These are phyloP conservation scores for Cervus canadensis DNA, from an alignment of 2,113 vertebrate genomes.

Conservation along the genomic window DNA sequence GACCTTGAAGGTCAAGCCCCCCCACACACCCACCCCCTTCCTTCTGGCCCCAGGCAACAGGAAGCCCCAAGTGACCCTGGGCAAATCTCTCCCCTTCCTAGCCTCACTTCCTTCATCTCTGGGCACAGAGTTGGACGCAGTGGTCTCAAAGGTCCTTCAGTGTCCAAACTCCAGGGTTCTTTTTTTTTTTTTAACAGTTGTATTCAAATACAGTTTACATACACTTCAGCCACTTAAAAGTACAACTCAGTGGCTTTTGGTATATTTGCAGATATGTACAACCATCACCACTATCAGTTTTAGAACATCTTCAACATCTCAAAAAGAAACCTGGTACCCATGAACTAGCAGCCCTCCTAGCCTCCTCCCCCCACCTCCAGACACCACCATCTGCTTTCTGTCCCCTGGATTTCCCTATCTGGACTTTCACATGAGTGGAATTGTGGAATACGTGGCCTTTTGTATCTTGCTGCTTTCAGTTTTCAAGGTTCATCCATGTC, in stretches of 20 bases:
- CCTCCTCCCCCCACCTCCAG: fast-evolving
- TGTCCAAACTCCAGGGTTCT: neutral
- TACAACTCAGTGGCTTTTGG: neutral
- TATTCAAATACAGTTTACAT: neutral
- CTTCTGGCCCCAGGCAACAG: neutral
- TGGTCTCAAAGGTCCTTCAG: neutral
- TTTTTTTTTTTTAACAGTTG: neutral
- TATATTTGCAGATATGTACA: neutral
- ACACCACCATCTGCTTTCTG: neutral
- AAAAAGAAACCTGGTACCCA: neutral
- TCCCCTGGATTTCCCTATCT: neutral
- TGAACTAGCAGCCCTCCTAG: neutral
- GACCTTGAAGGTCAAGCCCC: neutral
- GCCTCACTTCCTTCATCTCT: neutral
- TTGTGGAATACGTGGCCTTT: neutral
- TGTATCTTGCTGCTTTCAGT: neutral
- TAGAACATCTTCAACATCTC: neutral
- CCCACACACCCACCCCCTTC: too few species aligned
- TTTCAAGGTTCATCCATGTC: neutral
- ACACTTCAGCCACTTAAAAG: neutral
- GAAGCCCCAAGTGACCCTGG: neutral
- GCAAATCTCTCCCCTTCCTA: neutral
- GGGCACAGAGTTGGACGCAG: neutral
- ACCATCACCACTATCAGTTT: neutral
- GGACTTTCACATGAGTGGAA: neutral